Conservation (phyloP, 2,113 vertebrate genomes). For the Muntiacus reevesi region DNA sequence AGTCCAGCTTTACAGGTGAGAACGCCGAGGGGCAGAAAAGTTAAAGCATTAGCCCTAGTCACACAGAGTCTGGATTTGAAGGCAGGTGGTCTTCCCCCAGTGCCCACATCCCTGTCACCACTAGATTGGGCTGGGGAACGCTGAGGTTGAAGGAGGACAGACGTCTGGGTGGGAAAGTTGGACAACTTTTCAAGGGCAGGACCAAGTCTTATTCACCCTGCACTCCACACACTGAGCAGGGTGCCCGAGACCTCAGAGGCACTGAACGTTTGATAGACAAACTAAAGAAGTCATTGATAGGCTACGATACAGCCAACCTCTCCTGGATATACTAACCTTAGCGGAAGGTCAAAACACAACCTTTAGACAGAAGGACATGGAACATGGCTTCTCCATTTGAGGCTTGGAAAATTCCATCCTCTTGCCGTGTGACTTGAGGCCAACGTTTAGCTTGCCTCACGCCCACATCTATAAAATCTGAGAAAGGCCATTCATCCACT, state of each 20-base stretch:
- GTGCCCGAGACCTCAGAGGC: not conserved
- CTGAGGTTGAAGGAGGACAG: not conserved
- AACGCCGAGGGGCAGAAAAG: not conserved
- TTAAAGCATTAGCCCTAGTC: not conserved
- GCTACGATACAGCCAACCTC: not conserved
- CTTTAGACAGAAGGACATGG: not conserved
- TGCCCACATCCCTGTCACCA: not conserved
- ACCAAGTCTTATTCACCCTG: not conserved
- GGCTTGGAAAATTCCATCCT: not conserved
- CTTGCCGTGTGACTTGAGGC: conserved; percentile 30
- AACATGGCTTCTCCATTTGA: not conserved
- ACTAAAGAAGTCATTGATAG: not conserved
- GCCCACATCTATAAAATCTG: not conserved
- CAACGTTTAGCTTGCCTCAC: not conserved
- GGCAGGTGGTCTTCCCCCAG: not conserved
- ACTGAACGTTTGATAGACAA: not conserved
- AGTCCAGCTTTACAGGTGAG: not conserved
- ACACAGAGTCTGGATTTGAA: not conserved
- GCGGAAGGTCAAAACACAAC: not conserved
- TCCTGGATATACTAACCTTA: not conserved
- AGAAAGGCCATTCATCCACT: conserved; percentile 14
- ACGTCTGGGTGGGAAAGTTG: not conserved
- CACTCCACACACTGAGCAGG: not conserved
- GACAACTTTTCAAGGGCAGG: not conserved
- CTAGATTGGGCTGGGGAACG: fast-evolving